A percentile compares a stretch with the other conserved stretches of the same genome.
These are phyloP conservation scores for Orchestes rusci DNA, from an alignment of 2,888 invertebrate genomes.

Conservation along the genomic window DNA sequence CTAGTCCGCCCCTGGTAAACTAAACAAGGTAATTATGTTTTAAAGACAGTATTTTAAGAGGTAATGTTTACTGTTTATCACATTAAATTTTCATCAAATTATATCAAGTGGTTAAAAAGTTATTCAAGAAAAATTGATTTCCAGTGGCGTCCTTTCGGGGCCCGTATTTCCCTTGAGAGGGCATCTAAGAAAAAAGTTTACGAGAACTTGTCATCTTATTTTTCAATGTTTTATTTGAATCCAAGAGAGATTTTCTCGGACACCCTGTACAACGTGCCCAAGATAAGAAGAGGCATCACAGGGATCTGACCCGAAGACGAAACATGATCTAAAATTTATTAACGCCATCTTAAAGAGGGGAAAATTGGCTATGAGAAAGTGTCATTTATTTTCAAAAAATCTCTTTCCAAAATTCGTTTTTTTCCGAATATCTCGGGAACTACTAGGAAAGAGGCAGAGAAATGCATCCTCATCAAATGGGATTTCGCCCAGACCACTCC, in stretches of 20 bases:
- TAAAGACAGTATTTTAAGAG: background rate
- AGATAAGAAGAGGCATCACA: no score
- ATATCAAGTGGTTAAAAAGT: background rate
- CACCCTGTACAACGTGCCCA: background rate
- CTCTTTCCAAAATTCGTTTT: no score
- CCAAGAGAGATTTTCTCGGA: background rate
- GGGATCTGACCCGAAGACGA: no score
- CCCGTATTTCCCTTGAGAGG: background rate
- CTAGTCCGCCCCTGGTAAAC: conserved; percentile 1
- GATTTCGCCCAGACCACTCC: no score
- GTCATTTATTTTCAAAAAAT: no score
- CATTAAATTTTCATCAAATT: background rate
- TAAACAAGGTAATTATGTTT: background rate
- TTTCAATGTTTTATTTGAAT: background rate
- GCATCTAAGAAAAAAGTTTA: background rate
- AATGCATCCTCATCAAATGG: no score
- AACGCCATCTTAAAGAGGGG: no score
- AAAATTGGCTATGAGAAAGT: no score
- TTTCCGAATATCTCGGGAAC: no score
- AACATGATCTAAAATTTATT: no score
- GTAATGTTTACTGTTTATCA: background rate
- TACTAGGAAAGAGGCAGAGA: no score
- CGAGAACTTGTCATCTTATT: background rate
- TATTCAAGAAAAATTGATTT: background rate
- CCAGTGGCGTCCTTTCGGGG: background rate